These are phyloP conservation scores for Mnemiopsis leidyi DNA, from an alignment of 37 sponge, comb jelly and placozoan species.

Conservation along the genomic window DNA sequence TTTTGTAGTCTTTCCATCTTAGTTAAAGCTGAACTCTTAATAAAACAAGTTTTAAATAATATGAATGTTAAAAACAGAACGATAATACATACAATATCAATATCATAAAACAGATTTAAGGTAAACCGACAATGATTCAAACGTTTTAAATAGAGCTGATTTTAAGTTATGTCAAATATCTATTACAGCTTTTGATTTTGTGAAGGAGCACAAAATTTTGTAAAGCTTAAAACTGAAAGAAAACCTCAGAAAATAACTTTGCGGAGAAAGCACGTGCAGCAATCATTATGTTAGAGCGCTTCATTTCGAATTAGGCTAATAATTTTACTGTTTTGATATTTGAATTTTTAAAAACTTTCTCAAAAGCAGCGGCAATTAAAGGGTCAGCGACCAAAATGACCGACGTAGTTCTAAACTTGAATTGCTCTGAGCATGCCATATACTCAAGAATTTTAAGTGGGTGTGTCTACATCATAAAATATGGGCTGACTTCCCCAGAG, in stretches of 20 bases:
- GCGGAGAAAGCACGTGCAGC: not conserved
- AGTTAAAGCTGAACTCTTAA: too few species aligned
- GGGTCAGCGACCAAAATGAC: not conserved
- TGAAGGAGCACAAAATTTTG: conserved; percentile 14
- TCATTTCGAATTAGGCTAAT: not conserved
- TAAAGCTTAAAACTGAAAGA: not conserved
- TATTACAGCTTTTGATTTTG: not conserved
- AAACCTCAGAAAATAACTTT: not conserved
- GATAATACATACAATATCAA: too few species aligned
- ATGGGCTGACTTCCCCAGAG: conserved; percentile 23
- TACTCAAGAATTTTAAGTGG: not conserved
- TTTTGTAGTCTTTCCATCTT: too few species aligned
- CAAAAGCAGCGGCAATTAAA: not conserved
- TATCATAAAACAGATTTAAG: too few species aligned
- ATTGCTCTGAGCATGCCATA: not conserved
- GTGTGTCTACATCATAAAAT: conserved; percentile 42
- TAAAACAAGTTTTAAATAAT: too few species aligned
- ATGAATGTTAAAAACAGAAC: too few species aligned
- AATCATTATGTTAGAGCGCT: not conserved
- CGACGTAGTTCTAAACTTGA: conserved; percentile 9
- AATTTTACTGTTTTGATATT: not conserved
- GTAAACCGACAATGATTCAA: too few species aligned
- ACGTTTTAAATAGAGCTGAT: too few species aligned
- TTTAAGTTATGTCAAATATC: too few species aligned
- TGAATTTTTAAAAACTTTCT: not conserved